phyloP scores from a whole-genome alignment of 2,888 invertebrate genomes.

The Quadriops clusia region DNA sequence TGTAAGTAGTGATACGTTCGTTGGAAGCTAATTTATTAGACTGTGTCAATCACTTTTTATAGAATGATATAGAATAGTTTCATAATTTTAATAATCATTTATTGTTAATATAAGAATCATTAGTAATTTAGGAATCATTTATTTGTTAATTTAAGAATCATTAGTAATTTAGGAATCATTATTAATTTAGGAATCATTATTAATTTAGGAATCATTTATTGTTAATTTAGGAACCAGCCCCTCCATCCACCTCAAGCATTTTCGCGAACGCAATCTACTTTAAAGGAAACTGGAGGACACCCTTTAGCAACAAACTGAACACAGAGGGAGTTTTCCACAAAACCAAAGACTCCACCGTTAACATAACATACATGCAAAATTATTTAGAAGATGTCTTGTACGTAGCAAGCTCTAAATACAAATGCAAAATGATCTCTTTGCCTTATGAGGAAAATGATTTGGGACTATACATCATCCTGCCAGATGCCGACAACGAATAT shows the following conservation, averaged over 20 bases:
- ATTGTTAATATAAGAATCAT: too few relatives aligned
- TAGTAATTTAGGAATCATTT: too few relatives aligned
- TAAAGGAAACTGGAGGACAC: conserved; percentile 36
- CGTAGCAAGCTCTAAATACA: conserved; percentile 25
- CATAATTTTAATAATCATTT: too few relatives aligned
- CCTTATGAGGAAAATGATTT: conserved; percentile 36
- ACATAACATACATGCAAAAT: conserved; percentile 28
- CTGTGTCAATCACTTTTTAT: too few relatives aligned
- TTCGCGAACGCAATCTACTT: conserved; percentile 39
- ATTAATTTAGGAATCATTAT: too few relatives aligned
- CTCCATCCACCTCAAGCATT: conserved; percentile 28
- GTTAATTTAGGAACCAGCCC: too few relatives aligned
- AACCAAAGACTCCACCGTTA: conserved; percentile 16
- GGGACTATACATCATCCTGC: conserved; percentile 38
- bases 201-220: too few relatives aligned
- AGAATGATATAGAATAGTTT: too few relatives aligned
- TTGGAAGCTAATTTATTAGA: too few relatives aligned
- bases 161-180: too few relatives aligned
- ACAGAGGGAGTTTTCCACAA: conserved; percentile 24
- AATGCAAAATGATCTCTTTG: conserved; percentile 33
- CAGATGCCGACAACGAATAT: conserved; percentile 24
- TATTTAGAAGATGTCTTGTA: conserved; percentile 28
- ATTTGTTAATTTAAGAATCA: too few relatives aligned
- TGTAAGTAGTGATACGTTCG: too few relatives aligned
- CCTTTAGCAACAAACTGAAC: conserved; percentile 33